These are phyloP conservation scores for Coryphaenoides rupestris DNA, from an alignment of 2,113 vertebrate genomes.

Conservation along the genomic window DNA sequence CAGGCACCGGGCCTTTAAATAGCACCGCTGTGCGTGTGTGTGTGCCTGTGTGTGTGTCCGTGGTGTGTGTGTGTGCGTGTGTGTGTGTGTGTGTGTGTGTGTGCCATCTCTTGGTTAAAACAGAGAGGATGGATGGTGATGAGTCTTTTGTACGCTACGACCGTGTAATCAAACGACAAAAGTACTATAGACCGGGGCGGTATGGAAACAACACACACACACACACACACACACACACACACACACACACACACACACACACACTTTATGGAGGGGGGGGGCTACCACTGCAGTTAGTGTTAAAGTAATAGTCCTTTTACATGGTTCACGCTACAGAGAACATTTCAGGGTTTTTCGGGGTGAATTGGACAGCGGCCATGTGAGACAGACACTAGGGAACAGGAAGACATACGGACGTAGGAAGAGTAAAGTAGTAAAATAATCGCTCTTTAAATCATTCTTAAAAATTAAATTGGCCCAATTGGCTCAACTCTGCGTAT, in stretches of 20 bases:
- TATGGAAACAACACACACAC: slow-evolving; percentile 19
- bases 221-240: too few species aligned
- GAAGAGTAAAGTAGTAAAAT: too few species aligned
- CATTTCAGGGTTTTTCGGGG: too few species aligned
- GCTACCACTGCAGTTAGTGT: too few species aligned
- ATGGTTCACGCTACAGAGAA: too few species aligned
- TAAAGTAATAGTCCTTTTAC: too few species aligned
- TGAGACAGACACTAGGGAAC: too few species aligned
- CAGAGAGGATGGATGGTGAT: slow-evolving; percentile 17
- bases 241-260: neutral
- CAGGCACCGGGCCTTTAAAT: slow-evolving; percentile 11
- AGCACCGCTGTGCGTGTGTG: neutral
- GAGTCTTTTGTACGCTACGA: neutral
- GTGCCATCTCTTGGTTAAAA: slow-evolving; percentile 1
- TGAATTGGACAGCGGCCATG: too few species aligned
- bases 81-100: neutral
- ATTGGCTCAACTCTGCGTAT: too few species aligned
- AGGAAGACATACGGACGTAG: too few species aligned
- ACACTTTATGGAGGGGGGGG: slow-evolving; percentile 5
- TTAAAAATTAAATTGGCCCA: too few species aligned
- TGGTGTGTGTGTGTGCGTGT: neutral
- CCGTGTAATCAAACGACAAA: slow-evolving; percentile 1
- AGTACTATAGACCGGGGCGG: slow-evolving; percentile 15
- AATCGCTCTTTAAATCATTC: too few species aligned
- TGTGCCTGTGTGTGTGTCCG: slow-evolving; percentile 7